phyloP scores from a whole-genome alignment of 2,888 invertebrate species.

The Rhaphigaster nebulosa region DNA sequence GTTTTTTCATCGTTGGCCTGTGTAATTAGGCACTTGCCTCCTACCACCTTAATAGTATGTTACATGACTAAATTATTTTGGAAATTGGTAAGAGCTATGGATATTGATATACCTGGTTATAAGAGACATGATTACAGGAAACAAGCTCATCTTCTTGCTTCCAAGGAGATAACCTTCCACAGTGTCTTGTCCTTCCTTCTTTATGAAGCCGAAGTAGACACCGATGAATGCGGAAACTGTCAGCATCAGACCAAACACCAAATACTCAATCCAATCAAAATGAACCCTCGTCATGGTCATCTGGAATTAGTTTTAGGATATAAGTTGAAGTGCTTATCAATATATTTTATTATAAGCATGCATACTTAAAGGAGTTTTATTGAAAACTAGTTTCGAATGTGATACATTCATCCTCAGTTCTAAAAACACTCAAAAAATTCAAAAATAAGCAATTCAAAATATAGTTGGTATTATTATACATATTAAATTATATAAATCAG shows the following conservation, averaged over 20 bases:
- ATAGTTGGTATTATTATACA: too few species aligned
- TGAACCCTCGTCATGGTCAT: neutral
- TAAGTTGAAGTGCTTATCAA: neutral
- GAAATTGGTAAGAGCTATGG: neutral
- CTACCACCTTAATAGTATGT: too few species aligned
- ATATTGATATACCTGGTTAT: slow-evolving; percentile 48
- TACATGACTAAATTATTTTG: too few species aligned
- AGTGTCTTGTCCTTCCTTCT: slow-evolving; percentile 45
- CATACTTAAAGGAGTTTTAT: too few species aligned
- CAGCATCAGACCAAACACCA: slow-evolving; percentile 14
- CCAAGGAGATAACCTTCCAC: slow-evolving; percentile 54
- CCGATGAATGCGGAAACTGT: neutral
- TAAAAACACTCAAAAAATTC: too few species aligned
- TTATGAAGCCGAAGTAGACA: slow-evolving; percentile 39
- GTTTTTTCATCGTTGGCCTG: too few species aligned
- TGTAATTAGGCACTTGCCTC: too few species aligned
- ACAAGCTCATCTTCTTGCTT: slow-evolving; percentile 39
- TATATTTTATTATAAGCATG: too few species aligned
- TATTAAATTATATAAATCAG: too few species aligned
- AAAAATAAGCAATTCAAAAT: too few species aligned
- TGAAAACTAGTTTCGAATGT: too few species aligned
- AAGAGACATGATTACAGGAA: slow-evolving; percentile 54
- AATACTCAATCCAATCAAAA: slow-evolving; percentile 44
- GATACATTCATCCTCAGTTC: too few species aligned
- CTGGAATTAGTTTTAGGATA: neutral